phyloP scores from a whole-genome alignment of 2,888 invertebrate species.

The Cotesia congregata region DNA sequence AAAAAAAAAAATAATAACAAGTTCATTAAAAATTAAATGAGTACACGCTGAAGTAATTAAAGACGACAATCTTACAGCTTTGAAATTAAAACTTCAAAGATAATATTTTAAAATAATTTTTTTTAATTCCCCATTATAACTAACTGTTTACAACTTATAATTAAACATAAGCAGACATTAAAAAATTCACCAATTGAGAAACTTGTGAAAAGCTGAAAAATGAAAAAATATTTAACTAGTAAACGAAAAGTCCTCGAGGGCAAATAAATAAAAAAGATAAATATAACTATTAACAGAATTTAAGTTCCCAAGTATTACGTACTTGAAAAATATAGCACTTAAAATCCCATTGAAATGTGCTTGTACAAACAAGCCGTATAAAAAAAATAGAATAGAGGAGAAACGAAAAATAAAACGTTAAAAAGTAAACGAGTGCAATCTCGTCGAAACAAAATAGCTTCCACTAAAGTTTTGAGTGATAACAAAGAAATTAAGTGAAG shows the following conservation, averaged over 20 bases:
- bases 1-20: slow-evolving; percentile 4
- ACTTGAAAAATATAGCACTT: background rate
- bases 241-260: too few species aligned
- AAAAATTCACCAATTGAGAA: too few species aligned
- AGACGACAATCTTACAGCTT: background rate
- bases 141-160: too few species aligned
- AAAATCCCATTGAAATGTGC: background rate
- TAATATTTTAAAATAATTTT: slow-evolving; percentile 8
- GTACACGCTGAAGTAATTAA: slow-evolving; percentile 19
- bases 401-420: background rate
- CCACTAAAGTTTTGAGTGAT: background rate
- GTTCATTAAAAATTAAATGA: slow-evolving; percentile 35
- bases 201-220: too few species aligned
- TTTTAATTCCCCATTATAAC: too few species aligned
- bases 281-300: background rate
- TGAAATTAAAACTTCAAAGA: background rate
- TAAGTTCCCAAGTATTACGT: background rate
- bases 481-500: slow-evolving; percentile 29
- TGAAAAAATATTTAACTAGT: too few species aligned
- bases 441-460: background rate
- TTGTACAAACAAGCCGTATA: background rate
- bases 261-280: too few species aligned
- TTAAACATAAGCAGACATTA: too few species aligned
- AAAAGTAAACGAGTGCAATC: background rate
- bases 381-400: background rate